Evolutionary conservation across 2,113 vertebrate species (phyloP).

Genomic region (Myotis davidii): DNA sequence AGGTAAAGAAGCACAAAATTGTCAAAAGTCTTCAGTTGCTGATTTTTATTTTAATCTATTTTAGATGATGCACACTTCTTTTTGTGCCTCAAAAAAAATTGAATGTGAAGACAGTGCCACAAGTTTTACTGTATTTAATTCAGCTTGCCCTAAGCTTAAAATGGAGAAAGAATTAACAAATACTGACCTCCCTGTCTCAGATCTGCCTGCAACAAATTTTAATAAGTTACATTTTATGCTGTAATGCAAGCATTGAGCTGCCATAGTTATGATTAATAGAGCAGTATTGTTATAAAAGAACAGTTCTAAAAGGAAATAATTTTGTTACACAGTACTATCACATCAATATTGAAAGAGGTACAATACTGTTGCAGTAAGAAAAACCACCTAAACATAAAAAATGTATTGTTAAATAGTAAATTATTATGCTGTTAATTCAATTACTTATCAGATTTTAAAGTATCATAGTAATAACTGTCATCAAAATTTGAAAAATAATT

Average conservation of each 20-base stretch:
- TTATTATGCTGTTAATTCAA: constrained; percentile 18
- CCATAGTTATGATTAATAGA: constrained; percentile 80
- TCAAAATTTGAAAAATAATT: constrained; percentile 41
- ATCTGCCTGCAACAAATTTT: constrained; percentile 79
- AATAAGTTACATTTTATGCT: constrained; percentile 81
- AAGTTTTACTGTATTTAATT: constrained; percentile 59
- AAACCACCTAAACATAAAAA: neutral
- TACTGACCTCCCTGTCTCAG: constrained; percentile 79
- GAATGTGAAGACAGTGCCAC: constrained; percentile 11
- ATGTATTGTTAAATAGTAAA: constrained; percentile 30
- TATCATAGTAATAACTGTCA: neutral
- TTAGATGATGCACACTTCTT: neutral
- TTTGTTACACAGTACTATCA: constrained; percentile 52
- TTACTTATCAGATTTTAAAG: neutral
- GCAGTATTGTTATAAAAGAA: constrained; percentile 69
- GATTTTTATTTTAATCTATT: neutral
- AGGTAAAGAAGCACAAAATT: constrained; percentile 27
- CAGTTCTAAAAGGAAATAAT: constrained; percentile 54
- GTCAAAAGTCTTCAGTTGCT: constrained; percentile 12
- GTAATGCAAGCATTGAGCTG: constrained; percentile 79
- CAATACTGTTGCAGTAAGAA: constrained; percentile 65
- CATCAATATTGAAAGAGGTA: constrained; percentile 41
- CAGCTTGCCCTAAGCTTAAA: constrained; percentile 70
- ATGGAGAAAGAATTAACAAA: constrained; percentile 81
- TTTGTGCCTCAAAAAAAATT: neutral